A percentile compares a stretch with the other conserved stretches of the same genome.
These are phyloP conservation scores for Phymatocera aterrima DNA, from an alignment of 2,888 invertebrate species.

Conservation along the genomic window DNA sequence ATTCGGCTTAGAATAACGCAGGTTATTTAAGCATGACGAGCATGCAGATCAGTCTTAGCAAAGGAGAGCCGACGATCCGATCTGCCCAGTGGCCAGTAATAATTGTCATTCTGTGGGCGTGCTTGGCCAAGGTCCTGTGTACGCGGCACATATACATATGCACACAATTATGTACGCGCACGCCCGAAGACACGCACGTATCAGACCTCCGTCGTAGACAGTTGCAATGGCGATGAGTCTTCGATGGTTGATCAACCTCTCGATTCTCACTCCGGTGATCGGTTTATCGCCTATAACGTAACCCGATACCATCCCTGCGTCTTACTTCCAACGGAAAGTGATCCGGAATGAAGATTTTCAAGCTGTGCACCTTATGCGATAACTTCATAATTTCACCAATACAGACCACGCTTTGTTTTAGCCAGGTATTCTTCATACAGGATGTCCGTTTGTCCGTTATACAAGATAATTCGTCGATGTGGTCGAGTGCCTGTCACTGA, in stretches of 20 bases:
- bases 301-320: slow-evolving; percentile 7
- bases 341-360: slow-evolving; percentile 33
- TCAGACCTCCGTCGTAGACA: slow-evolving; percentile 29
- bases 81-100: slow-evolving; percentile 69
- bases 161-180: slow-evolving; percentile 9
- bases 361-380: slow-evolving; percentile 22
- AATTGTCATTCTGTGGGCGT: slow-evolving; percentile 67
- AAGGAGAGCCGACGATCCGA: slow-evolving; percentile 69
- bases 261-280: background rate
- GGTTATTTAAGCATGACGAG: slow-evolving; percentile 70
- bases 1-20: slow-evolving; percentile 66
- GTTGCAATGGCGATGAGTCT: slow-evolving; percentile 21
- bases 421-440: background rate
- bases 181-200: slow-evolving; percentile 17
- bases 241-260: slow-evolving; percentile 33
- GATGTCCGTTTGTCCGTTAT: background rate
- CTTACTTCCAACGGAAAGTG: slow-evolving; percentile 12
- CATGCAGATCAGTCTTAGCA: slow-evolving; percentile 68
- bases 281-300: slow-evolving; percentile 27
- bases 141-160: background rate
- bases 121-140: slow-evolving; percentile 22
- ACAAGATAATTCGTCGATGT: background rate
- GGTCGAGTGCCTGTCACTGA: background rate
- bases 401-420: background rate
- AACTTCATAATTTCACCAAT: background rate